Evolutionary conservation across 2,888 invertebrate genomes (phyloP), one percentile per base, ranked within the genome.

Genomic region (Cerastis leucographa): DNA sequence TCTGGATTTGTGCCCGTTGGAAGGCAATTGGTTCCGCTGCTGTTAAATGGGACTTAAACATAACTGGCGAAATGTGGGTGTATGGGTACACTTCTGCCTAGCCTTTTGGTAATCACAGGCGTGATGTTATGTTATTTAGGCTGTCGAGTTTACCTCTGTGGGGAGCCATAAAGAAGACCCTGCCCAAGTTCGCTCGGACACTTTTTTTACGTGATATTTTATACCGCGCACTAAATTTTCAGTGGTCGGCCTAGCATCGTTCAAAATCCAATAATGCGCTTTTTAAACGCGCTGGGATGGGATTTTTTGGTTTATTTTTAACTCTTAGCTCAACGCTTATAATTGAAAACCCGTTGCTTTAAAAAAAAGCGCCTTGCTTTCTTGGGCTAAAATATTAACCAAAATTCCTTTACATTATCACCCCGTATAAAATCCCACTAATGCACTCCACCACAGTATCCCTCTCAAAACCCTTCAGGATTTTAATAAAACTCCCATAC

Each of bases 401-500:
- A 25, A 2, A 25, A 25, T 59, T 35, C n/a, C 46, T 17, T 46
- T 14, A 40, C 46, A 25, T 75, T 40, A 46, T 17, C 42, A 19
- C 49, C 17, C 9, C 17, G 22, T 3, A 49, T 49, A 17, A n/a
- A 67, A 78, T 73, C 14, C 64, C 59, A 46, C 46, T 9, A 75
- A 65, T 29, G 11, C 68, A 71, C 29, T 56, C 5, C 12, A 64
- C 72, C 22, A n/a, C 49, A 46, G 59, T 59, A 69, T 61, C 29
- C 46, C 25, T 8, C 51, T 19, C n/a, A 14, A 49, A 59, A 61
- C 40, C 61, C 54, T 35, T 25, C 51, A 49, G 1, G 74, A 84
- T 80, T 75, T 72, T 25, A 80, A 84, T 80, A 64, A 70, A 72
- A 66, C 66, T 29, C 69, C 22, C 40, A 59, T 59, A 72, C 19